Conservation (phyloP, 30 jellyfish, hydroid and myxozoan species). For the Phacellophora camtschatica region DNA sequence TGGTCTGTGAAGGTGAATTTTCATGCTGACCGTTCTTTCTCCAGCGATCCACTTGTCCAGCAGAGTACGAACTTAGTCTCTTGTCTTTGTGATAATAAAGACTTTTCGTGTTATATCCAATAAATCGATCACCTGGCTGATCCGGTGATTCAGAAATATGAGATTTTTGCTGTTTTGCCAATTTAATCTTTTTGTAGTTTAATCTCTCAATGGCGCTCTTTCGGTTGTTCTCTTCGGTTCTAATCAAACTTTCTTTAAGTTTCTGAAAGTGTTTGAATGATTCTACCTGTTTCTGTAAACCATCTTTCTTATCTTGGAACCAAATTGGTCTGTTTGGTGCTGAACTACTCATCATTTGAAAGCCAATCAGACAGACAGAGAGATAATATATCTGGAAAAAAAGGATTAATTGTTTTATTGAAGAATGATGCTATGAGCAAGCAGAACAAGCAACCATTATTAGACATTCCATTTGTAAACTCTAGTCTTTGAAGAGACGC, state of each 20-base stretch:
- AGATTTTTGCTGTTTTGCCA: not conserved
- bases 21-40: not conserved
- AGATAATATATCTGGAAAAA: too few relatives aligned
- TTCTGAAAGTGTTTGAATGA: conserved; percentile 11
- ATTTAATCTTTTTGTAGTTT: not conserved
- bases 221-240: not conserved
- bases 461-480: too few relatives aligned
- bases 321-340: conserved; percentile 17
- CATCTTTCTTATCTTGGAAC: not conserved
- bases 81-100: not conserved
- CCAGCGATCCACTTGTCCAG: not conserved
- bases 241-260: not conserved
- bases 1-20: too few relatives aligned
- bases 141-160: not conserved
- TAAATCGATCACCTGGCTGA: not conserved
- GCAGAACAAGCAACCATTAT: too few relatives aligned
- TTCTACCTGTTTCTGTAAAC: not conserved
- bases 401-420: too few relatives aligned
- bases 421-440: too few relatives aligned
- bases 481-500: too few relatives aligned
- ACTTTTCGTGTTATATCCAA: not conserved
- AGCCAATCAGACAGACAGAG: too few relatives aligned
- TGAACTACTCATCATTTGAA: conserved; percentile 38
- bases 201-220: conserved; percentile 23
- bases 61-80: not conserved